A percentile compares a stretch with the other conserved stretches of the same genome.
Evolutionary conservation across 1,140 invertebrate species (phyloP).

Genomic region (Ephestia elutella): DNA sequence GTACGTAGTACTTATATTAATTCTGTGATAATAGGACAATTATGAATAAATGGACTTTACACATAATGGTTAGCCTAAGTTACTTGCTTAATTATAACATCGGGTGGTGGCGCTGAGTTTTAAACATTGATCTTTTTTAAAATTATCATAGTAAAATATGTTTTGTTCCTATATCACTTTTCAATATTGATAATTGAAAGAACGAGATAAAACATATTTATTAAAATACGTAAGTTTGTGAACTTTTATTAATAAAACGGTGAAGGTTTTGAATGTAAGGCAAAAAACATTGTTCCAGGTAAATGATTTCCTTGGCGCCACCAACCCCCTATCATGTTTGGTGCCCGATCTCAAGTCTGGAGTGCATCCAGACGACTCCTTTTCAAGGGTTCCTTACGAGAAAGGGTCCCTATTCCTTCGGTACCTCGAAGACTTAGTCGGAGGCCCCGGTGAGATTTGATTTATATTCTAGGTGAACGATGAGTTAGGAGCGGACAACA

Average conservation of each 20-base stretch:
- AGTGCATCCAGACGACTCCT: slow-evolving; percentile 94
- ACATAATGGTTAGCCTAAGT: no score
- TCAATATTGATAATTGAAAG: slow-evolving; percentile 2
- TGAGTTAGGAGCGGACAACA: slow-evolving; percentile 76
- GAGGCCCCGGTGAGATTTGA: slow-evolving; percentile 79
- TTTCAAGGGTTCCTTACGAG: slow-evolving; percentile 92
- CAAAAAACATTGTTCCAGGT: slow-evolving; percentile 58
- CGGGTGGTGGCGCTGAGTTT: no score
- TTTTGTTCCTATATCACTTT: background rate
- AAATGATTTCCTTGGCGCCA: slow-evolving; percentile 75
- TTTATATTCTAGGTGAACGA: slow-evolving; percentile 75
- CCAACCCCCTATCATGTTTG: slow-evolving; percentile 83
- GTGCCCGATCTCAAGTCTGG: slow-evolving; percentile 83
- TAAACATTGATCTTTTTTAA: no score
- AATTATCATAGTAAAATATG: no score
- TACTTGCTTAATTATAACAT: no score
- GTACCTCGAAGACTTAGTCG: slow-evolving; percentile 89
- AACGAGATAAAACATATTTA: no score
- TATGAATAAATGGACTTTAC: no score
- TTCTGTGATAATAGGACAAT: no score
- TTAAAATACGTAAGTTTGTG: no score
- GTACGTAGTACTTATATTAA: no score
- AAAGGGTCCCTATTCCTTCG: slow-evolving; percentile 93
- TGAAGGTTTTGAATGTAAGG: background rate
- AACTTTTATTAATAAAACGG: no score